Base-by-base conservation (phyloP, 2,888 invertebrate species). In the Lymantria monacha region DNA sequence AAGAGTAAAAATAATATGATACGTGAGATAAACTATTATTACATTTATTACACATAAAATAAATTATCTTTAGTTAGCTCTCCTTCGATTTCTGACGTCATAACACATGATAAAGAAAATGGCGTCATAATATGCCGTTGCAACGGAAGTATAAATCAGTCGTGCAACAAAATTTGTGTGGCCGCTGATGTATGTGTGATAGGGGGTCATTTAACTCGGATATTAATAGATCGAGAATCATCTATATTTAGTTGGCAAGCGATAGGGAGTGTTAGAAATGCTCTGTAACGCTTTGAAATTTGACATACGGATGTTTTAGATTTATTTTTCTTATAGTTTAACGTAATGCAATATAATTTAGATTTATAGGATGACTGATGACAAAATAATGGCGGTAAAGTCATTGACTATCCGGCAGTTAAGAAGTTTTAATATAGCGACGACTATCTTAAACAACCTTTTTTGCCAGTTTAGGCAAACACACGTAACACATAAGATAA, bases 121-220 rank as follows among this genome's bases (percentile, higher is more conserved):
- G 15, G 33, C 51, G 36, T 51, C 44, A 47, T 46, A 51, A 36
- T 42, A 44, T 44, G 12, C 31, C 9, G n/a, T 13, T 14, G 46
- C 31, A 33, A 33, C 42, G 49, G 53, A 53, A 14, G 49, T 44
- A 44, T 43, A 43, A 46, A 42, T 49, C 31, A 41, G 15, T 36
- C 37, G 30, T 12, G 31, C 15, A 40, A 49, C 48, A 38, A 42
- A 33, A 53, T 48, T 52, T 45, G 38, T n/a, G 38, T n/a, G 43
- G 43, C 53, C 40, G 48, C 9, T 37, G 44, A 7, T 22, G 48
- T 48, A 13, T 49, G n/a, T 57, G 47, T 64, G 63, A 70, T 64
- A 66, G 59, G 42, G 60, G 70, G 72, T 72, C 73, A 73, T 58
- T 41, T 70, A 71, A 69, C 63, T 59, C 59, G 14, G 52, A 54